These are phyloP conservation scores for Nasonia vitripennis DNA, from an alignment of 1,140 invertebrate genomes.

Conservation along the genomic window DNA sequence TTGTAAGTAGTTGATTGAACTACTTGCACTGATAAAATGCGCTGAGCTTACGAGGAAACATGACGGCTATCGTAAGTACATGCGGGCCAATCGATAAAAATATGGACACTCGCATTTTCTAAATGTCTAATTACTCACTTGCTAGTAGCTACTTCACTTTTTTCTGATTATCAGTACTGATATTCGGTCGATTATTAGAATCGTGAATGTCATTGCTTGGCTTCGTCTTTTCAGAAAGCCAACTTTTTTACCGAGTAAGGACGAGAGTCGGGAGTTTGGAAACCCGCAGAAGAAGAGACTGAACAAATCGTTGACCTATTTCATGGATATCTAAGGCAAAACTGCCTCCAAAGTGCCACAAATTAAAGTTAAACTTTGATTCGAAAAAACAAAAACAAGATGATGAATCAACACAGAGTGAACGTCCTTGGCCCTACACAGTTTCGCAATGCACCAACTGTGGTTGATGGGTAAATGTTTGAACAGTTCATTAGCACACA, in stretches of 20 bases:
- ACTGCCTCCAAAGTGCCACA: not conserved
- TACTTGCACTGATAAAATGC: not conserved
- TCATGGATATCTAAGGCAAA: slow-evolving; percentile 9
- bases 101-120: not conserved
- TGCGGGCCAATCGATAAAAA: not conserved
- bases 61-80: slow-evolving; percentile 18
- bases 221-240: not conserved
- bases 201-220: not conserved
- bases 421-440: slow-evolving; percentile 56
- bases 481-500: not conserved
- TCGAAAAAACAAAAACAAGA: slow-evolving; percentile 21
- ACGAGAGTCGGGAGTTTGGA: not conserved
- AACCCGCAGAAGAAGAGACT: not conserved
- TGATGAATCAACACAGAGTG: slow-evolving; percentile 62
- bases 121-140: not conserved
- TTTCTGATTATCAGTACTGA: not conserved
- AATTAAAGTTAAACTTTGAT: not conserved
- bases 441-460: slow-evolving; percentile 59
- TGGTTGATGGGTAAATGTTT: slow-evolving; percentile 59
- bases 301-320: not conserved
- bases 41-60: not conserved
- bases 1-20: not conserved
- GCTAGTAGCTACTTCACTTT: not conserved
- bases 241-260: not conserved
- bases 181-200: not conserved